Evolutionary conservation across 2,888 invertebrate genomes (phyloP).

Genomic region (Agriopis leucophaearia): DNA sequence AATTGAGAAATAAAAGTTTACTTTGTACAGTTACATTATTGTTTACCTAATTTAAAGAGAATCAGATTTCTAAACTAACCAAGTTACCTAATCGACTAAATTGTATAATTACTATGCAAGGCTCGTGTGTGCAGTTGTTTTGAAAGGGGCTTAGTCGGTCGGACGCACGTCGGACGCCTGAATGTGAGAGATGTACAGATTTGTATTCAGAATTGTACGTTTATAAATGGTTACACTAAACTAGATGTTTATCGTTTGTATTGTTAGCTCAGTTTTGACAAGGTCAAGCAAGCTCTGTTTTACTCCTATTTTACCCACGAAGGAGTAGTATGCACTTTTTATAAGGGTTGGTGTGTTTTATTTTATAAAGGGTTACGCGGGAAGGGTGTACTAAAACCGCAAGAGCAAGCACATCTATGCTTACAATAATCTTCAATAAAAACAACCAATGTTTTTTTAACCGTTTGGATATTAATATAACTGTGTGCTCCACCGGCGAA

Average conservation of each 20-base stretch:
- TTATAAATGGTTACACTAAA: slow-evolving; percentile 48
- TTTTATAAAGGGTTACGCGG: no score
- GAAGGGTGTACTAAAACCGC: no score
- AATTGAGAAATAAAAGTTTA: background rate
- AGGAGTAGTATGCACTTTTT: no score
- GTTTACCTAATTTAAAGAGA: slow-evolving; percentile 38
- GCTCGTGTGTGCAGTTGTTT: slow-evolving; percentile 58
- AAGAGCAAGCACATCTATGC: no score
- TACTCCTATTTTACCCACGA: no score
- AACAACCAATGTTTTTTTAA: no score
- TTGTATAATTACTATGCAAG: slow-evolving; percentile 61
- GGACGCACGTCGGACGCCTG: slow-evolving; percentile 7
- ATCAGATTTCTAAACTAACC: slow-evolving; percentile 57
- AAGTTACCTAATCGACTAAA: slow-evolving; percentile 60
- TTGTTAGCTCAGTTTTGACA: background rate
- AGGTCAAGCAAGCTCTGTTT: background rate
- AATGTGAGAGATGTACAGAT: slow-evolving; percentile 52
- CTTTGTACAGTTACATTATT: slow-evolving; percentile 6
- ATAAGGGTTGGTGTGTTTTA: no score
- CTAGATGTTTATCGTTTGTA: slow-evolving; percentile 39
- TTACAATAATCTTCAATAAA: no score
- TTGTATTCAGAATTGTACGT: slow-evolving; percentile 59
- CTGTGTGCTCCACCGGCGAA: no score
- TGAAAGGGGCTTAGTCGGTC: slow-evolving; percentile 56
- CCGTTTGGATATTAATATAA: no score